Base-by-base conservation (phyloP, 1,140 invertebrate genomes). In the Pogonognathellus flavescens region DNA sequence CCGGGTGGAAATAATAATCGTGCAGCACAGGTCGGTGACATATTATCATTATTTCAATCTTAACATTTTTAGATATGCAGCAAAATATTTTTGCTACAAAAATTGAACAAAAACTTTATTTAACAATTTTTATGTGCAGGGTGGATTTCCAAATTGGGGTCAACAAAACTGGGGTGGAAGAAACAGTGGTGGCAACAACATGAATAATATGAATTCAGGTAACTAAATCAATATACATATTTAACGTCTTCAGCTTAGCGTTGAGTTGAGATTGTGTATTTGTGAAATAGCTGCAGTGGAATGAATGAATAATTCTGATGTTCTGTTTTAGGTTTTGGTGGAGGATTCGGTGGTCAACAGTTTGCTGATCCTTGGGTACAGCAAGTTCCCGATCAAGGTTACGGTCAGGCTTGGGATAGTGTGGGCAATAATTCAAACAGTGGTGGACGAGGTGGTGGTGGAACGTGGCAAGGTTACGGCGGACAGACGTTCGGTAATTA, bases 371-470 rank as follows among this genome's bases (percentile, higher is more conserved):
- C 87, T 22, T 88, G 86, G 86, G 80, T 83, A 66, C 86, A 89
- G 22, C 88, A 89, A 85, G 86, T 88, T 72, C 88, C 88, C 9
- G 87, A 89, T 76, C 88, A 89, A 85, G 88, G 88, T 9, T 89
- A 83, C 80, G 88, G 88, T 59, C 86, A 86, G 72, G 80, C 83
- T 59, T 89, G 88, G 88, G 88, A 87, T 70, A 86, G 84, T 80
- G 82, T 84, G 14, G 85, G 84, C 8, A 53, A 81, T 41, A 83
- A 86, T 62, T 60, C 66, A 52, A 72, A 83, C 20, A 80, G 22
- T 13, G 25, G 86, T 18, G 76, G 85, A 25, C 57, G 85, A 60
- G 83, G 86, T 59, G 86, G 82, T 59, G 86, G 82, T 20, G 87
- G 86, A 60, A 87, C 86, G 14, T 87, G 85, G 86, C 83, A 86